Percentiles rank a stretch among this genome's conserved stretches.
These are phyloP conservation scores for Brachionichthys hirsutus DNA, from an alignment of 2,113 vertebrate genomes.

Conservation along the genomic window DNA sequence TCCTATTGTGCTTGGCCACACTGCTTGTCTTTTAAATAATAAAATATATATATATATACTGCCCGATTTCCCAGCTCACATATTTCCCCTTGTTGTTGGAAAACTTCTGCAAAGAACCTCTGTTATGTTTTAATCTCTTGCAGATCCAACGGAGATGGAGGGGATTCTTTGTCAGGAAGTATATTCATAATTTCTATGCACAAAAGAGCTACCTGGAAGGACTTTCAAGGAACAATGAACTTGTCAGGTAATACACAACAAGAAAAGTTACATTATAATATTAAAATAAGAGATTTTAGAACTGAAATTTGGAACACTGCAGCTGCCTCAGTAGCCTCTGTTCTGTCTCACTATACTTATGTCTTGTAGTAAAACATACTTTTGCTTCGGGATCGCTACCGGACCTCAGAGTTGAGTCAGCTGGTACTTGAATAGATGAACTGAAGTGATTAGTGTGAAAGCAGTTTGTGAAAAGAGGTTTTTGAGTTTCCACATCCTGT, in stretches of 20 bases:
- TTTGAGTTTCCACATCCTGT: constrained; percentile 59
- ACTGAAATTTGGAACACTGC: not conserved
- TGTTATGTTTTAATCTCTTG: constrained; percentile 45
- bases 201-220: constrained; percentile 85
- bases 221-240: constrained; percentile 80
- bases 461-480: constrained; percentile 62
- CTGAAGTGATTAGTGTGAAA: constrained; percentile 72
- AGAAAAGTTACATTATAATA: too few species aligned
- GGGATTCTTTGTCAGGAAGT: constrained; percentile 85
- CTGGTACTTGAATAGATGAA: constrained; percentile 67
- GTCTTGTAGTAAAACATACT: not conserved
- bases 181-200: constrained; percentile 87
- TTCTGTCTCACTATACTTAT: not conserved
- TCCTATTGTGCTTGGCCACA: too few species aligned
- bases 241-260: constrained; percentile 81
- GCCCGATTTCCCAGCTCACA: not conserved
- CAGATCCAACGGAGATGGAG: constrained; percentile 92
- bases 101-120: constrained; percentile 1
- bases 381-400: constrained; percentile 1
- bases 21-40: too few species aligned
- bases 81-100: not conserved
- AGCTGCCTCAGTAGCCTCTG: not conserved
- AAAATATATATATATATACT: too few species aligned
- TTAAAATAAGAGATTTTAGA: too few species aligned
- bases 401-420: not conserved